phyloP scores from a whole-genome alignment of 2,797 vertebrate species.

The Lophius americanus region DNA sequence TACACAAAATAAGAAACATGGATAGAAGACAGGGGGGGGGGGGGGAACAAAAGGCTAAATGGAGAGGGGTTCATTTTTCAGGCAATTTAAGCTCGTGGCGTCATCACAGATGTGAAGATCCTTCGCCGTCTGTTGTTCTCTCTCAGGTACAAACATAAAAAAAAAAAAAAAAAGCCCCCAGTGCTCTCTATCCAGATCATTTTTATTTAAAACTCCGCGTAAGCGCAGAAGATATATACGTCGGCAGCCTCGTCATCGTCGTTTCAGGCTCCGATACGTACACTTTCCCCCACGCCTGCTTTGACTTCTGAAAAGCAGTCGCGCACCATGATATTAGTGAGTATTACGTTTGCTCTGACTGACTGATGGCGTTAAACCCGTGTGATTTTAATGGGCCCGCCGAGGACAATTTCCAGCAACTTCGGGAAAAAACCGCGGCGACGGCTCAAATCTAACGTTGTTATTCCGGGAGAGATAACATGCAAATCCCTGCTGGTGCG shows the following conservation, averaged over 20 bases:
- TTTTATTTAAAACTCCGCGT: no score
- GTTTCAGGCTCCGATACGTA: neutral
- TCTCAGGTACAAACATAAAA: conserved; percentile 1
- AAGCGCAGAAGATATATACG: no score
- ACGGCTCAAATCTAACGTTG: neutral
- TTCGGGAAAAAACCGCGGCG: neutral
- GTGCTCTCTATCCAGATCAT: neutral
- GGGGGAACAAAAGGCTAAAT: conserved; percentile 16
- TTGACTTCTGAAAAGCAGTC: neutral
- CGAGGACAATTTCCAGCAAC: neutral
- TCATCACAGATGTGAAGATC: conserved; percentile 38
- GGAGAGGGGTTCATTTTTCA: conserved; percentile 62
- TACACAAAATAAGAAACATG: conserved; percentile 58
- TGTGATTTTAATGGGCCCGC: neutral
- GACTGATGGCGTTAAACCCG: neutral
- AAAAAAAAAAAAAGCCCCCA: conserved; percentile 8
- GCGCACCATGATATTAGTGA: neutral
- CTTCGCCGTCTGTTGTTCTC: conserved; percentile 17
- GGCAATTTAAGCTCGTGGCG: conserved; percentile 37
- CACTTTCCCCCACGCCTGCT: neutral
- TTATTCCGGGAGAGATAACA: conserved; percentile 14
- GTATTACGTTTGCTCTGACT: neutral
- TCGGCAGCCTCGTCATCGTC: neutral
- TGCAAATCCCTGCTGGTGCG: neutral
- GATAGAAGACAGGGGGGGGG: conserved; percentile 23